Evolutionary conservation across 2,888 invertebrate species (phyloP).

Genomic region (Rhodophaea formosa): DNA sequence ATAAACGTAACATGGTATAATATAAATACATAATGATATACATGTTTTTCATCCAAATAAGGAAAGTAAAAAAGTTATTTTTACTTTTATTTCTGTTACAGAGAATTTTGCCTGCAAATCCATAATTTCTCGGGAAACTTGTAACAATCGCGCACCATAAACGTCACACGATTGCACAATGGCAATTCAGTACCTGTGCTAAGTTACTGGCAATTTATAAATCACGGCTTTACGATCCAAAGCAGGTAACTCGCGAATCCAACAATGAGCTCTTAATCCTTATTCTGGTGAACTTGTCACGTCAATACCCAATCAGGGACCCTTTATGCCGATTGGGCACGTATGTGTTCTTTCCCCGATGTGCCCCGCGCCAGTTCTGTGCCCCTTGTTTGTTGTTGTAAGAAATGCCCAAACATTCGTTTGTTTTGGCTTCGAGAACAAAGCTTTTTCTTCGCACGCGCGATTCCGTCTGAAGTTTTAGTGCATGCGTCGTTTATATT

Average conservation of each 20-base stretch:
- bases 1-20: no score
- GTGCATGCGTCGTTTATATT: constrained; percentile 41
- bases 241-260: constrained; percentile 52
- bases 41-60: no score
- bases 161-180: constrained; percentile 21
- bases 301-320: constrained; percentile 48
- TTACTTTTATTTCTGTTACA: no score
- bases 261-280: constrained; percentile 69
- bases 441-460: constrained; percentile 58
- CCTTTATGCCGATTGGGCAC: constrained; percentile 64
- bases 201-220: constrained; percentile 25
- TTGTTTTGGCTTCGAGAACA: constrained; percentile 77
- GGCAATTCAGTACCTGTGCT: constrained; percentile 10
- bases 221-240: constrained; percentile 22
- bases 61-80: no score
- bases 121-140: not conserved
- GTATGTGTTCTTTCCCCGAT: constrained; percentile 49
- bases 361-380: constrained; percentile 23
- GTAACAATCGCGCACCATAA: constrained; percentile 20
- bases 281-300: constrained; percentile 57
- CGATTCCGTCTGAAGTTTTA: constrained; percentile 61
- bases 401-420: constrained; percentile 66
- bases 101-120: not conserved
- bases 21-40: no score
- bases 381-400: constrained; percentile 69